These are phyloP conservation scores for Parazoanthus darwini DNA, from an alignment of 92 coral and sea anemone species.

Conservation along the genomic window DNA sequence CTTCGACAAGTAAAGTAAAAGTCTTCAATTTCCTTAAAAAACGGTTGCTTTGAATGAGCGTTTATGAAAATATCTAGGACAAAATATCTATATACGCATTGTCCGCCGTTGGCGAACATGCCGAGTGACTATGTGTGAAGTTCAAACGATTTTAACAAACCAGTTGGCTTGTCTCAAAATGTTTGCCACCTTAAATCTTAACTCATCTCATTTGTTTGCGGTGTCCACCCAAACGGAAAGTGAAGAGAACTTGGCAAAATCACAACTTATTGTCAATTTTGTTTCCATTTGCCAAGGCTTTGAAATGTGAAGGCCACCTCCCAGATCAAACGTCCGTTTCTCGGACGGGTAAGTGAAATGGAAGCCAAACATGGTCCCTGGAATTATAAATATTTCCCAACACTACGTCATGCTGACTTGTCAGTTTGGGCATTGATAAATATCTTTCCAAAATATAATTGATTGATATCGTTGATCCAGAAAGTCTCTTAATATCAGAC, in stretches of 20 bases:
- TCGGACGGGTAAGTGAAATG: constrained; percentile 44
- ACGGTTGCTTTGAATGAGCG: too few relatives aligned
- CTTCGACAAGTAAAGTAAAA: too few relatives aligned
- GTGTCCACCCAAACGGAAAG: background rate
- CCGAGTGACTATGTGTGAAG: too few relatives aligned
- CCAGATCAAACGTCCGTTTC: constrained; percentile 62
- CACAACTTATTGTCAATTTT: background rate
- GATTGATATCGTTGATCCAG: background rate
- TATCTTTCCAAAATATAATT: constrained; percentile 63
- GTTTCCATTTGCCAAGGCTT: background rate
- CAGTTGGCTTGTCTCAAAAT: background rate
- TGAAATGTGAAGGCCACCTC: too few relatives aligned
- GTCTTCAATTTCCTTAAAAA: too few relatives aligned
- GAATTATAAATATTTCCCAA: constrained; percentile 47
- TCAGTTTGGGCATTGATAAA: constrained; percentile 74
- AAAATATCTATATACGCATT: too few relatives aligned
- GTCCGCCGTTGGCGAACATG: too few relatives aligned
- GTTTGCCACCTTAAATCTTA: too few relatives aligned
- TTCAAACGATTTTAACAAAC: background rate
- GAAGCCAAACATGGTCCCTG: constrained; percentile 38
- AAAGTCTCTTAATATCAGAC: background rate
- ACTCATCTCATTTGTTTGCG: too few relatives aligned
- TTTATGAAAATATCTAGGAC: too few relatives aligned
- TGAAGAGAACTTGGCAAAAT: background rate
- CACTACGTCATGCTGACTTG: constrained; percentile 58